Conservation (phyloP, 1,140 invertebrate genomes). For the Stegodyphus dumicola region DNA sequence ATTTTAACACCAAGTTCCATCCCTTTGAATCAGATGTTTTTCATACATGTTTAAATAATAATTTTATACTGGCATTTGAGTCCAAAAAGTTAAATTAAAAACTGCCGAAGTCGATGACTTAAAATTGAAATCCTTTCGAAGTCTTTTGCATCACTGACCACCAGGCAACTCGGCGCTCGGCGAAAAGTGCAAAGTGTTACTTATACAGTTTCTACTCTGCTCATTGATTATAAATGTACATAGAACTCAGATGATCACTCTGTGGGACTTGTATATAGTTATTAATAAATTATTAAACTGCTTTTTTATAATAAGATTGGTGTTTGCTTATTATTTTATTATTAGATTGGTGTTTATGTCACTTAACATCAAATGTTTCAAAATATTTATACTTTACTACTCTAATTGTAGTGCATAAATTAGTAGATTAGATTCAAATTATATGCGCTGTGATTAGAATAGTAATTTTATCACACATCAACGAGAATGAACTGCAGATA, state of each 20-base stretch:
- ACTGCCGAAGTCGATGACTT: not conserved
- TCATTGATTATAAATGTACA: slow-evolving; percentile 49
- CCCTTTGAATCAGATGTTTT: not conserved
- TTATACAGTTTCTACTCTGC: slow-evolving; percentile 50
- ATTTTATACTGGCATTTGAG: not conserved
- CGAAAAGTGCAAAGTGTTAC: slow-evolving; percentile 11
- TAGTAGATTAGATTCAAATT: no score
- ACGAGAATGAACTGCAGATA: no score
- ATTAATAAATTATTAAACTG: slow-evolving; percentile 52
- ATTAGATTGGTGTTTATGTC: no score
- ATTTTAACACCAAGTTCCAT: not conserved
- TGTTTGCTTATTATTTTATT: not conserved
- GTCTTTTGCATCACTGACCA: no score
- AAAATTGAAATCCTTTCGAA: not conserved
- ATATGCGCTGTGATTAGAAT: no score
- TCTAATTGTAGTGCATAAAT: no score
- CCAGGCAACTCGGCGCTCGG: no score
- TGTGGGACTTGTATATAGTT: slow-evolving; percentile 45
- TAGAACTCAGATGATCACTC: slow-evolving; percentile 37
- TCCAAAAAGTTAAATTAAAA: not conserved
- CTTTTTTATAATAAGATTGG: slow-evolving; percentile 5
- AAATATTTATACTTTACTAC: no score
- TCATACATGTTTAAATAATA: not conserved
- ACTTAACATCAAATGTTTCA: no score
- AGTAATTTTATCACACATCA: no score